A percentile compares a stretch with the other conserved stretches of the same genome.
Evolutionary conservation across 2,888 invertebrate species (phyloP).

Genomic region (Vesta saturnalis): DNA sequence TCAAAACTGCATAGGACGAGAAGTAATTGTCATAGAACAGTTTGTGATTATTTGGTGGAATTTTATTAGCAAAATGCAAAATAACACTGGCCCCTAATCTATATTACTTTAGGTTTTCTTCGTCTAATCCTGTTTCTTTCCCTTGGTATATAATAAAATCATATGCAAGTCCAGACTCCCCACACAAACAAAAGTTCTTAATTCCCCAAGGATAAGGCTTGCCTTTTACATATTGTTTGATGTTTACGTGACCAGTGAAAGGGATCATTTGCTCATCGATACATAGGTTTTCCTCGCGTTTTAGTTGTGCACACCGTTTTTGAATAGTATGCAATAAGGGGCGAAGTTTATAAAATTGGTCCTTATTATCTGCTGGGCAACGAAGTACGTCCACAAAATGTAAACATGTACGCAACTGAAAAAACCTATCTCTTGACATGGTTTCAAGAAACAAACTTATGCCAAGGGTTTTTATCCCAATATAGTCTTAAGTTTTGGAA

Average conservation of each 20-base stretch:
- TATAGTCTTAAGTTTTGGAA: too few species aligned
- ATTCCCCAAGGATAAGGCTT: slow-evolving; percentile 47
- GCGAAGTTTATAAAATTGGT: background rate
- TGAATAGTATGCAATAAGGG: background rate
- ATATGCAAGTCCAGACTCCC: slow-evolving; percentile 45
- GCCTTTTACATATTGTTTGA: slow-evolving; percentile 42
- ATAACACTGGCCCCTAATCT: slow-evolving; percentile 42
- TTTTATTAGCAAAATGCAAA: slow-evolving; percentile 23
- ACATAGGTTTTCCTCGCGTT: background rate
- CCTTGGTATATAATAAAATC: slow-evolving; percentile 51
- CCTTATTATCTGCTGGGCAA: background rate
- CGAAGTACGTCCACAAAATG: too few species aligned
- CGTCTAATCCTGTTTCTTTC: slow-evolving; percentile 28
- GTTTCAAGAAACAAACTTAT: too few species aligned
- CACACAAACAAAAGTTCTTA: slow-evolving; percentile 46
- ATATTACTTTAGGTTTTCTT: slow-evolving; percentile 26
- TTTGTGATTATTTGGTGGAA: slow-evolving; percentile 12
- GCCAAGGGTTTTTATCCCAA: too few species aligned
- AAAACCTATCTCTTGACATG: too few species aligned
- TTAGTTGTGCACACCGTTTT: background rate
- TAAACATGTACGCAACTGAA: too few species aligned
- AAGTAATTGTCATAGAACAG: slow-evolving; percentile 46
- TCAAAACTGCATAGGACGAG: slow-evolving; percentile 42
- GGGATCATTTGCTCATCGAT: slow-evolving; percentile 43
- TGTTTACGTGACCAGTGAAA: slow-evolving; percentile 39